phyloP scores from a whole-genome alignment of 2,113 vertebrate species.

The Carassius gibelio region DNA sequence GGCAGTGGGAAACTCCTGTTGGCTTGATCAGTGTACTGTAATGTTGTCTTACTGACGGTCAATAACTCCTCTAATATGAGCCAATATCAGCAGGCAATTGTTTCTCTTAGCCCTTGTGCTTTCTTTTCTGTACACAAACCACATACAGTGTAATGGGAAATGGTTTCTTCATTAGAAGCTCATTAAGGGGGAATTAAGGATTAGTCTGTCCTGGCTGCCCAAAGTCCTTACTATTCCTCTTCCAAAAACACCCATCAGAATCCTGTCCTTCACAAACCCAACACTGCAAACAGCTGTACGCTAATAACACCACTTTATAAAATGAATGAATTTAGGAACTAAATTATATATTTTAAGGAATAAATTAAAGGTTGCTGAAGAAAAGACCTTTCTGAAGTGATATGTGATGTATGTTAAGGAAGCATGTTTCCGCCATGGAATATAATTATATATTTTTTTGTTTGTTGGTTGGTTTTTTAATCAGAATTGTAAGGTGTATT shows the following conservation, averaged over 20 bases:
- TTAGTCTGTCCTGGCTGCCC: slow-evolving; percentile 32
- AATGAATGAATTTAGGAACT: background rate
- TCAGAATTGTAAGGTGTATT: background rate
- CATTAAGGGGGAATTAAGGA: slow-evolving; percentile 42
- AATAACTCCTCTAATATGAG: background rate
- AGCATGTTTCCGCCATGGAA: background rate
- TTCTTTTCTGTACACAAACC: background rate
- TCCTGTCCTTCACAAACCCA: slow-evolving; percentile 17
- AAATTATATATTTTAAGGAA: background rate
- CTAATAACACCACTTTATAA: background rate
- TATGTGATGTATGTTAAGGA: background rate
- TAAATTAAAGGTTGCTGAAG: background rate
- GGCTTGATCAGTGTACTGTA: background rate
- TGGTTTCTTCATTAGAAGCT: slow-evolving; percentile 41
- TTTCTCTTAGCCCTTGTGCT: slow-evolving; percentile 10
- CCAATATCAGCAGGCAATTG: background rate
- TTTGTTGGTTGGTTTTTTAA: no score
- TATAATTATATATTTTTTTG: background rate
- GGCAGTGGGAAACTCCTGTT: background rate
- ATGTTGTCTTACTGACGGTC: background rate
- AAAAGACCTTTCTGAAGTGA: background rate
- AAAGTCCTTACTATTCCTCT: background rate
- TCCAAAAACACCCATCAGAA: slow-evolving; percentile 27
- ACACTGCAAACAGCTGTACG: background rate
- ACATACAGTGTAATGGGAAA: slow-evolving; percentile 20